Base-by-base conservation (phyloP, 2,797 vertebrate genomes). In the Melopsittacus undulatus region DNA sequence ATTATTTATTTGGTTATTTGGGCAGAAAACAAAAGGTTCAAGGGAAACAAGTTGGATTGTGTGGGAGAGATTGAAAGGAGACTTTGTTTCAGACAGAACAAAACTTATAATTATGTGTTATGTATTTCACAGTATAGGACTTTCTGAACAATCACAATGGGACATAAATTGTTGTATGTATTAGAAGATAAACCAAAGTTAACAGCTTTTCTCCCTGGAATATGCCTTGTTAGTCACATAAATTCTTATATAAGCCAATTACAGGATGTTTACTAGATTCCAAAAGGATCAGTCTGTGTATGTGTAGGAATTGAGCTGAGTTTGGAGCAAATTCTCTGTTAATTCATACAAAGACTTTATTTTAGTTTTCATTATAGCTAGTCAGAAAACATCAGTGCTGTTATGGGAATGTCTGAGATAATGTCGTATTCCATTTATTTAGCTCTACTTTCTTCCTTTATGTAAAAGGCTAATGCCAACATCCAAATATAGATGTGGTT, bases 1-100 rank as follows among this genome's bases (percentile, higher is more conserved):
- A 34, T 64, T 62, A 94, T 86, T 56, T 69, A 70, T 81, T 75
- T 75, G 69, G 18, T 13, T 92, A 45, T 84, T 89, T 62, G 68
- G 18, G 20, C 34, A 75, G 68, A 52, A 81, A 92, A 88, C 4
- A 88, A 88, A 90, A 89, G 10, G 27, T 87, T 21, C 27, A 56
- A 90, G 67, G 46, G 36, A 88, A 90, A 83, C 13, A 75, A 86
- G 87, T 46, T 22, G 26, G 67, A 59, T 63, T 76, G 38, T 5
- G 10, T 13, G 9, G 24, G 9, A 4, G 8, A 43, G 13, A 15
- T 16, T 48, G 23, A 21, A 80, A 40, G 11, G 16, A 10, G 29
- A 19, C 24, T 77, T 92, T 85, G 45, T 68, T 89, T 78, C 48
- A 75, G 48, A 36, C 22, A 80, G 61, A 82, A 26, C 11, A 81